phyloP scores from a whole-genome alignment of 2,113 vertebrate species.

The Seriola quinqueradiata region DNA sequence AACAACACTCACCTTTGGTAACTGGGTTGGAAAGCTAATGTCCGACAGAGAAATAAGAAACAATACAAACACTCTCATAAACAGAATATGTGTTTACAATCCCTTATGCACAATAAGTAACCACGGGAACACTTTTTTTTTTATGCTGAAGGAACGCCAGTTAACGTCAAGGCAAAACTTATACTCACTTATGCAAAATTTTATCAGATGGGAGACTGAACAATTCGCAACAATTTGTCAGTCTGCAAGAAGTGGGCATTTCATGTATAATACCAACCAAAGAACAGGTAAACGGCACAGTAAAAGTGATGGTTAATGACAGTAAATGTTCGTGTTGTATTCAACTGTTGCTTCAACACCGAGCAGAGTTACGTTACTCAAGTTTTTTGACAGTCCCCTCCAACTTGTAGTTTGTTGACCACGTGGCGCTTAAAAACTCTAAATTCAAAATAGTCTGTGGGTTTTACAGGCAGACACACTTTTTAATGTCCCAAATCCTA shows the following conservation, averaged over 20 bases:
- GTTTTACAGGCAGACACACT: background rate
- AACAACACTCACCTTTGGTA: conserved; percentile 56
- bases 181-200: too few relatives aligned
- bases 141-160: background rate
- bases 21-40: conserved; percentile 18
- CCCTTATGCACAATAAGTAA: background rate
- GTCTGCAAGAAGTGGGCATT: background rate
- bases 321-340: background rate
- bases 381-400: conserved; percentile 65
- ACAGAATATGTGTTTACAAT: background rate
- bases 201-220: too few relatives aligned
- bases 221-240: background rate
- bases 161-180: too few relatives aligned
- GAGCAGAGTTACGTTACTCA: background rate
- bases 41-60: conserved; percentile 28
- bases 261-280: background rate
- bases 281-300: background rate
- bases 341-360: background rate
- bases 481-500: rapidly evolving
- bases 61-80: conserved; percentile 1
- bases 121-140: background rate
- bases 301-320: background rate
- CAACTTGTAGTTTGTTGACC: conserved; percentile 49
- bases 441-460: background rate
- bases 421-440: conserved; percentile 70